These are phyloP conservation scores for Notamacropus eugenii DNA, from an alignment of 2,797 vertebrate genomes.

Conservation along the genomic window DNA sequence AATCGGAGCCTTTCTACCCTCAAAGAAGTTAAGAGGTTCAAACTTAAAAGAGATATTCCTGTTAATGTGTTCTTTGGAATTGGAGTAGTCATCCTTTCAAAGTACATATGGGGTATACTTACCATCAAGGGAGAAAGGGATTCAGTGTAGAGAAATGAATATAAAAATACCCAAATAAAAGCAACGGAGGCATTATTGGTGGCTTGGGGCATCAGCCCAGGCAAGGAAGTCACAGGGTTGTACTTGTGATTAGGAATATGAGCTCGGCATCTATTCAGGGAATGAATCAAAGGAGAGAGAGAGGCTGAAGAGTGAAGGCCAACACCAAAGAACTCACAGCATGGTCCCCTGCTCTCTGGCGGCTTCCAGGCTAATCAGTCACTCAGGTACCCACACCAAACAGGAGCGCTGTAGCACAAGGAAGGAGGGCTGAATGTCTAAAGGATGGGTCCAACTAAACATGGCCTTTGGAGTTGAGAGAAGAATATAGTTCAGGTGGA, in stretches of 20 bases:
- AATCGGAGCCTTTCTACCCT: background rate
- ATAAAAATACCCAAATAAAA: background rate
- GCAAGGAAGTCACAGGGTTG: background rate
- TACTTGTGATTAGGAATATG: background rate
- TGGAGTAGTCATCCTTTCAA: background rate
- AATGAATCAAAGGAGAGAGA: background rate
- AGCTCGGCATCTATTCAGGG: background rate
- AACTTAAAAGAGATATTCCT: background rate
- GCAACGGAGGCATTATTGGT: accelerated
- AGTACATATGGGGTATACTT: background rate
- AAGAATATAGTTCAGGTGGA: background rate
- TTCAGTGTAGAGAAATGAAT: background rate
- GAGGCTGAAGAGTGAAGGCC: background rate
- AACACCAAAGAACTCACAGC: background rate
- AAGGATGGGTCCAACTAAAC: background rate
- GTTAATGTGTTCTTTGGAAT: background rate
- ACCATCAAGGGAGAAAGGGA: background rate
- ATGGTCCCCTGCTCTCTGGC: background rate
- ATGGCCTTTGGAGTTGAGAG: background rate
- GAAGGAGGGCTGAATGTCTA: background rate
- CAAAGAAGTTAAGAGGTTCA: background rate
- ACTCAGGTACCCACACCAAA: background rate
- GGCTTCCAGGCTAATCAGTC: background rate
- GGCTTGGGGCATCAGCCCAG: background rate
- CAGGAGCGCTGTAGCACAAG: background rate